These are phyloP conservation scores for Epizoanthus stellaris DNA, from an alignment of 92 coral and sea anemone species.

Conservation along the genomic window DNA sequence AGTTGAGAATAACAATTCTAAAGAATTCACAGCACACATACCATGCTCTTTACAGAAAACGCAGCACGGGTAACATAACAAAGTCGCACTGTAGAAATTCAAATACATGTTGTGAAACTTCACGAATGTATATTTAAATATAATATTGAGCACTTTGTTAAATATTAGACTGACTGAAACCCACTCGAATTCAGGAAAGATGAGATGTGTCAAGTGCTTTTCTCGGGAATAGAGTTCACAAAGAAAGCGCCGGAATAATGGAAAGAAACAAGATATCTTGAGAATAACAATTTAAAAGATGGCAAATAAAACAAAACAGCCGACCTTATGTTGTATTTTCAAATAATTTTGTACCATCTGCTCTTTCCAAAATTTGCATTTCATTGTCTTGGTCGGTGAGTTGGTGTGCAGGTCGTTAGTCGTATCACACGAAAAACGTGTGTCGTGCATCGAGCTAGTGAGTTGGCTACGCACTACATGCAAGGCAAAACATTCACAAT, in stretches of 20 bases:
- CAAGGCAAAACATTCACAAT: neutral
- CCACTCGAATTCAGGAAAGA: neutral
- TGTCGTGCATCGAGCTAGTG: neutral
- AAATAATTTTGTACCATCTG: neutral
- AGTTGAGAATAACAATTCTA: too few relatives aligned
- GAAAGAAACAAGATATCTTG: too few relatives aligned
- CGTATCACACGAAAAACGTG: neutral
- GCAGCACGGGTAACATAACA: neutral
- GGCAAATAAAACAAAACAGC: neutral
- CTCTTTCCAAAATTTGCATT: constrained; percentile 13
- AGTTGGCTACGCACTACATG: neutral
- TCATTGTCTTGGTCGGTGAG: neutral
- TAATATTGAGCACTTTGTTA: neutral
- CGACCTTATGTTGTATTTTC: neutral
- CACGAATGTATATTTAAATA: neutral
- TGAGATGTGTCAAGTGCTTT: too few relatives aligned
- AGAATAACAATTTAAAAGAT: neutral
- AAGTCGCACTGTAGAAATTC: neutral
- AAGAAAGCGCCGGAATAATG: too few relatives aligned
- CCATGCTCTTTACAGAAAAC: too few relatives aligned
- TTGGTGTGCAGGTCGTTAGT: too few relatives aligned
- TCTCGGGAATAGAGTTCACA: too few relatives aligned
- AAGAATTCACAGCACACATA: too few relatives aligned
- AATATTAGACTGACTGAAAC: neutral
- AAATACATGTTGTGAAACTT: neutral